A percentile compares a stretch with the other conserved stretches of the same genome.
Conservation (phyloP, 2,113 vertebrate genomes). For the Tragelaphus imberbis region DNA sequence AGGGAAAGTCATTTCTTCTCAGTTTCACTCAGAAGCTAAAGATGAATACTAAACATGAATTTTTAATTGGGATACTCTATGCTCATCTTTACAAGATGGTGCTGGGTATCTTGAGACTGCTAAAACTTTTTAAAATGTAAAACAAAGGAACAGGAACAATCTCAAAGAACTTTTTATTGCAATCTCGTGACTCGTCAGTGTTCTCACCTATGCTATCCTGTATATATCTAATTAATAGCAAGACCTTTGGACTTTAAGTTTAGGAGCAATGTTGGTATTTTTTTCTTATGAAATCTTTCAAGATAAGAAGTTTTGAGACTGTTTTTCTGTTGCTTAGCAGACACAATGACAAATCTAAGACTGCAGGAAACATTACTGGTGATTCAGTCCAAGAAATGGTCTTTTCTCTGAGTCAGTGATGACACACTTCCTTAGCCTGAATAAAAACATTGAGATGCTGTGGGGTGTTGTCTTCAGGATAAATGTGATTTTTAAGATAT, state of each 20-base stretch:
- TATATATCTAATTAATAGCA: neutral
- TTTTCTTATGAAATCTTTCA: slow-evolving; percentile 27
- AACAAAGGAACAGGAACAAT: slow-evolving; percentile 16
- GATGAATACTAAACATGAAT: neutral
- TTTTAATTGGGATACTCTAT: neutral
- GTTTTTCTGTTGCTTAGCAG: slow-evolving; percentile 67
- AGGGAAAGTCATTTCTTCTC: neutral
- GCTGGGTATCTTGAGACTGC: neutral
- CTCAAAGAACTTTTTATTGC: neutral
- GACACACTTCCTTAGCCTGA: slow-evolving; percentile 57
- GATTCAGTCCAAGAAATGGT: slow-evolving; percentile 51
- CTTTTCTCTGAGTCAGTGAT: slow-evolving; percentile 64
- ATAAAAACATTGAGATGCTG: neutral
- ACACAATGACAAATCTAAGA: slow-evolving; percentile 40
- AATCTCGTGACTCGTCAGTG: neutral
- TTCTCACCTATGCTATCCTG: neutral
- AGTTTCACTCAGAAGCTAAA: neutral
- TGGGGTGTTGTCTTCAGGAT: slow-evolving; percentile 43
- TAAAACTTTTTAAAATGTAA: neutral
- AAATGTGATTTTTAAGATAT: slow-evolving; percentile 53
- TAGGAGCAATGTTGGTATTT: neutral
- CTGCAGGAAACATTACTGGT: slow-evolving; percentile 52
- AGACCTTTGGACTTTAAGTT: neutral
- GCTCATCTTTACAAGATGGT: neutral
- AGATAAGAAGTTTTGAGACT: slow-evolving; percentile 53